phyloP scores from a whole-genome alignment of 2,797 vertebrate genomes.

The Mallotus villosus region DNA sequence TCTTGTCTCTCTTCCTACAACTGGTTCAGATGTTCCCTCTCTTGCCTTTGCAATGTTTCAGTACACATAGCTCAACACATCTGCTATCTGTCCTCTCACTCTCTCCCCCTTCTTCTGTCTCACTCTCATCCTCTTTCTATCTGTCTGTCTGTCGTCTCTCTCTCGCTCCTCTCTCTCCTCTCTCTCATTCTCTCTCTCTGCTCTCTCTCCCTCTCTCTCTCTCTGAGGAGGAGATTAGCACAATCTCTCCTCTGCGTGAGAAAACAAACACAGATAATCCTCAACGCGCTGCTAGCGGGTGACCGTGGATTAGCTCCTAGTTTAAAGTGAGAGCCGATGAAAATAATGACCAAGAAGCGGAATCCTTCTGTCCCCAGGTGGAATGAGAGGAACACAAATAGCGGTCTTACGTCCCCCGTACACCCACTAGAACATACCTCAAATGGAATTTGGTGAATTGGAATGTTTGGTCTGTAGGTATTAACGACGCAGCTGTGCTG shows the following conservation, averaged over 20 bases:
- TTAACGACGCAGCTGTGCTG: conserved; percentile 36
- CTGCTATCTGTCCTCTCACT: neutral
- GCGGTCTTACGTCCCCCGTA: conserved; percentile 58
- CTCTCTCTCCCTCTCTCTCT: neutral
- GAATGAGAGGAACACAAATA: conserved; percentile 51
- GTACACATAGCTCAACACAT: no score
- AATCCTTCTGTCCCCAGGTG: conserved; percentile 51
- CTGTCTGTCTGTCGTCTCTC: conserved; percentile 29
- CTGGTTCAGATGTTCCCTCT: no score
- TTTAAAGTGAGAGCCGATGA: conserved; percentile 73
- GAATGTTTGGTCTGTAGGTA: conserved; percentile 29
- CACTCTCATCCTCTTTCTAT: neutral
- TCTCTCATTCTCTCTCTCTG: conserved; percentile 2
- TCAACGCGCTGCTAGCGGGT: conserved; percentile 68
- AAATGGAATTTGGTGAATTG: conserved; percentile 38
- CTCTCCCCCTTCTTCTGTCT: neutral
- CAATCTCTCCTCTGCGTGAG: conserved; percentile 73
- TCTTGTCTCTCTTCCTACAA: neutral
- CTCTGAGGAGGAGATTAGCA: conserved; percentile 71
- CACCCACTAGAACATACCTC: conserved; percentile 38
- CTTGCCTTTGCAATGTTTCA: no score
- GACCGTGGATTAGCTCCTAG: conserved; percentile 71
- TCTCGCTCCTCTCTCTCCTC: conserved; percentile 25
- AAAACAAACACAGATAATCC: conserved; percentile 81
- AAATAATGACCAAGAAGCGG: conserved; percentile 61